A percentile compares a stretch with the other conserved stretches of the same genome.
phyloP scores from a whole-genome alignment of 2,797 vertebrate species.

The Hephaestus fuliginosus region DNA sequence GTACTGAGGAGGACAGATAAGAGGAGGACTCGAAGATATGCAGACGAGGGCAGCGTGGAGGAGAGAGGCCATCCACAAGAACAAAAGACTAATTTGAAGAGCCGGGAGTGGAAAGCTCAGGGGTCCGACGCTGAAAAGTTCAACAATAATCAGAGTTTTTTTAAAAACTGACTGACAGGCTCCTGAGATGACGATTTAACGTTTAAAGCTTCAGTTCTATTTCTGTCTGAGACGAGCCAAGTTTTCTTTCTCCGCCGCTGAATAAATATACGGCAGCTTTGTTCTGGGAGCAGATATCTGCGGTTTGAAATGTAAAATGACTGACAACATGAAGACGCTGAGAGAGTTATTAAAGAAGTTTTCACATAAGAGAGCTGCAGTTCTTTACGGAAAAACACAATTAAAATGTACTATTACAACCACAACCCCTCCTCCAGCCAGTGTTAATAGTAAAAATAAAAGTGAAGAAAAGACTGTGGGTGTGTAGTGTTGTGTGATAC shows the following conservation, averaged over 20 bases:
- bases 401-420: not conserved
- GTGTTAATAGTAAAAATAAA: not conserved
- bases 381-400: not conserved
- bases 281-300: slow-evolving; percentile 11
- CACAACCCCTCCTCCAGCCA: too few relatives aligned
- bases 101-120: slow-evolving; percentile 50
- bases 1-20: slow-evolving; percentile 55
- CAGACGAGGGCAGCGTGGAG: slow-evolving; percentile 30
- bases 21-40: slow-evolving; percentile 42
- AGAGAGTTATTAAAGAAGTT: slow-evolving; percentile 8
- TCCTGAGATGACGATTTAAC: slow-evolving; percentile 47
- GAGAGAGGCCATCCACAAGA: slow-evolving; percentile 50
- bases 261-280: slow-evolving; percentile 35
- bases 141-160: slow-evolving; percentile 58
- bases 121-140: slow-evolving; percentile 50
- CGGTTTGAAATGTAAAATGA: slow-evolving; percentile 45
- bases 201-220: slow-evolving; percentile 38
- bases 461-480: too few relatives aligned
- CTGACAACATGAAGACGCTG: slow-evolving; percentile 26
- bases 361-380: not conserved
- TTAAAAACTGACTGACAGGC: slow-evolving; percentile 48
- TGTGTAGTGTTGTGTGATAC: not conserved
- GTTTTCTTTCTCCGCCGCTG: slow-evolving; percentile 4
- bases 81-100: slow-evolving; percentile 66
- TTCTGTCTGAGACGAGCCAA: slow-evolving; percentile 29